Base-by-base conservation (phyloP, 2,888 invertebrate genomes). In the Aquatica leii region DNA sequence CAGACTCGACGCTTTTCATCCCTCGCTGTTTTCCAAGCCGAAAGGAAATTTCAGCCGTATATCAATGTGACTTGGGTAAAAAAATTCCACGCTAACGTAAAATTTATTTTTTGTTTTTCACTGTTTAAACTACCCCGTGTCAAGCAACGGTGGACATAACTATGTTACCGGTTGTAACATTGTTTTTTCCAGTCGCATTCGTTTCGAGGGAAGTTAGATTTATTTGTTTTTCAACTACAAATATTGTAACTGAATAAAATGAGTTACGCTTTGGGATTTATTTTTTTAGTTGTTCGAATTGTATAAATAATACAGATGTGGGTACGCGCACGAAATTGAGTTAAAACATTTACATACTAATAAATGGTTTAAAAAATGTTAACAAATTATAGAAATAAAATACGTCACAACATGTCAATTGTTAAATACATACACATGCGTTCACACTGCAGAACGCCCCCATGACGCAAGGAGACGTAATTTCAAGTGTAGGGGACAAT, bases 381-480 rank as follows among this genome's bases (percentile, higher is more conserved):
- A 63, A 24, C 43, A 68, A 78, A 77, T 78, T 77, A 76, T 74
- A 73, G 74, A 74, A 78, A 78, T 78, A 78, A 78, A 74, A 74
- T 68, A 73, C 77, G 78, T 79, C 79, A 80, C 77, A 80, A 80
- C 78, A 78, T 72, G 75, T 71, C 71, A 24, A 24, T 24, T 24
- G 4, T 2, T 24, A 24, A 24, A 24, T 24, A 24, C 24, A 24
- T 24, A 24, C 75, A 71, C 74, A 77, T 74, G 70, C 73, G 68
- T 72, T 59, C 64, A 69, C 65, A 65, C 71, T 55, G 56, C 50
- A 58, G 59, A 46, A 62, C 70, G 50, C 64, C 70, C 68, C 62
- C 55, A 62, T 71, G 69, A 69, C 71, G 71, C 70, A 73, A 73
- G 65, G 62, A 62, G 65, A 65, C 50, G 65, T 68, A 69, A 69